Evolutionary conservation across 2,113 vertebrate species (phyloP).

Genomic region (Scophthalmus maximus): DNA sequence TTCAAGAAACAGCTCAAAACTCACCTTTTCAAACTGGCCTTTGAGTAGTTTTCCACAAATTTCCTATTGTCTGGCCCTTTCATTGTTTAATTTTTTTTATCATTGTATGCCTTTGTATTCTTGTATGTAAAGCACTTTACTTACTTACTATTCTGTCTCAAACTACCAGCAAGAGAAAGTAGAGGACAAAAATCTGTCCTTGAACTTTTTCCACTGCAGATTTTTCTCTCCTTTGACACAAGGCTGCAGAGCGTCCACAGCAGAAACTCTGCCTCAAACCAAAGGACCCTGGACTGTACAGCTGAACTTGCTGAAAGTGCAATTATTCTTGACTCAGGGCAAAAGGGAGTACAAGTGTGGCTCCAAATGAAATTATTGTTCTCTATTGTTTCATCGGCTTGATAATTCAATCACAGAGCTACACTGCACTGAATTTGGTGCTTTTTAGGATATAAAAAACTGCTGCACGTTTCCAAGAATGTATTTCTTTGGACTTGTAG

Average conservation of each 20-base stretch:
- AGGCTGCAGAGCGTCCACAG: background rate
- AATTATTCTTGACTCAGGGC: slow-evolving; percentile 3
- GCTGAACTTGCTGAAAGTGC: background rate
- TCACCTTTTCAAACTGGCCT: too few relatives aligned
- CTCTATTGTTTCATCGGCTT: background rate
- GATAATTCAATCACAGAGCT: background rate
- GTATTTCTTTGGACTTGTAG: too few relatives aligned
- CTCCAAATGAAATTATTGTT: background rate
- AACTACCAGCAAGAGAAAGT: background rate
- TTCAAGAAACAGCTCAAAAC: too few relatives aligned
- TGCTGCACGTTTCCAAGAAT: background rate
- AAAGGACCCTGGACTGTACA: slow-evolving; percentile 7
- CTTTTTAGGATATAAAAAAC: background rate
- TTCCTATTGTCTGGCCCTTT: too few relatives aligned
- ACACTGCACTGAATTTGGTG: background rate
- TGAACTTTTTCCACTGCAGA: background rate
- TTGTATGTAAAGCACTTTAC: too few relatives aligned
- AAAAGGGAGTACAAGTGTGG: background rate
- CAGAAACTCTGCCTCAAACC: background rate
- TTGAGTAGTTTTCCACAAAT: too few relatives aligned
- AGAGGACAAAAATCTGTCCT: background rate
- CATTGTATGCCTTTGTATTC: too few relatives aligned
- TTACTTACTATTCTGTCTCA: background rate
- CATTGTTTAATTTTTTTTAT: too few relatives aligned
- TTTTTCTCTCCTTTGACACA: slow-evolving; percentile 12